A percentile compares a stretch with the other conserved stretches of the same genome.
Conservation (phyloP, 2,797 vertebrate species). For the Leucoraja ocellata region DNA sequence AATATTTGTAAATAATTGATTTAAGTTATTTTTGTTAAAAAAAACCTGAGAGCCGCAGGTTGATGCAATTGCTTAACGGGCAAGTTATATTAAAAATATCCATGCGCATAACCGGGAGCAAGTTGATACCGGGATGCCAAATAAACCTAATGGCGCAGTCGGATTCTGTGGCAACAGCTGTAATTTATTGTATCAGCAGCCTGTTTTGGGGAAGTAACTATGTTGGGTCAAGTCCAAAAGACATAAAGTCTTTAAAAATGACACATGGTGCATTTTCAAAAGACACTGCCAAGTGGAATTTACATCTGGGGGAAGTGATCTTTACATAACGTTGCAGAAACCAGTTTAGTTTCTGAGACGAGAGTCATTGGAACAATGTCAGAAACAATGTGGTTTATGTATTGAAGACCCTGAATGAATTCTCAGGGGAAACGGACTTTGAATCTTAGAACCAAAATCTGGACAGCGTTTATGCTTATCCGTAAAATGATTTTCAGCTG, state of each 20-base stretch:
- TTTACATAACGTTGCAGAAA: neutral
- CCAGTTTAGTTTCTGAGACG: constrained; percentile 4
- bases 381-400: neutral
- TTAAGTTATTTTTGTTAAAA: too few relatives aligned
- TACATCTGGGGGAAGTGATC: neutral
- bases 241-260: neutral
- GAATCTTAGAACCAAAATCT: constrained; percentile 20
- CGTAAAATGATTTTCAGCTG: constrained; percentile 37
- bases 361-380: neutral
- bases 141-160: too few relatives aligned
- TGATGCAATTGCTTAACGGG: too few relatives aligned
- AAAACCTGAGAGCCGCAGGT: too few relatives aligned
- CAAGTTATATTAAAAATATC: too few relatives aligned
- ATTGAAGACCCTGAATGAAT: constrained; percentile 3
- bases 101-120: too few relatives aligned
- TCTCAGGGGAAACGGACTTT: constrained; percentile 19
- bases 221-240: neutral
- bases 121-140: too few relatives aligned
- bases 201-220: neutral
- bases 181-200: neutral
- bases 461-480: constrained; percentile 20
- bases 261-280: neutral
- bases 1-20: too few relatives aligned
- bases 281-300: neutral
- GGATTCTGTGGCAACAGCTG: too few relatives aligned